Conservation (phyloP, 2,113 vertebrate genomes). For the Gadus chalcogrammus region DNA sequence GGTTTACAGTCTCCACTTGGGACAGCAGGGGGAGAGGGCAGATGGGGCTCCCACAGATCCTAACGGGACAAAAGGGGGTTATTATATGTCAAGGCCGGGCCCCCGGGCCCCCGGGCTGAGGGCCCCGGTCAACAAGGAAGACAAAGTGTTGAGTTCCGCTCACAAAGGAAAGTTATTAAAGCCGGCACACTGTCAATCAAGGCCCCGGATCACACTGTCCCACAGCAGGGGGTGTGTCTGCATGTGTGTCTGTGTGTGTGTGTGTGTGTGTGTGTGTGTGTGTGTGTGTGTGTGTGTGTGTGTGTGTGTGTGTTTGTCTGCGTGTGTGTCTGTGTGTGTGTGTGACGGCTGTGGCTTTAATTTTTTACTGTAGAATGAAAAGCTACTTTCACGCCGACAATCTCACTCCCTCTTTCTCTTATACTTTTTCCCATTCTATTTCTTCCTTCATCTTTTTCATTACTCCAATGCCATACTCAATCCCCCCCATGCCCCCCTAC, state of each 20-base stretch:
- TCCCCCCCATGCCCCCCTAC: constrained; percentile 22
- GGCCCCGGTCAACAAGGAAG: constrained; percentile 55
- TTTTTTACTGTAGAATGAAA: too few species aligned
- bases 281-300: too few species aligned
- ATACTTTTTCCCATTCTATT: constrained; percentile 10
- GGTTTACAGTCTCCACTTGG: constrained; percentile 12
- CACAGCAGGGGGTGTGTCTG: background rate
- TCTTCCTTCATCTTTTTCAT: background rate
- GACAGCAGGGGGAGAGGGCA: constrained; percentile 62
- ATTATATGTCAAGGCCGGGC: constrained; percentile 60
- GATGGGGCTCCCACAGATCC: constrained; percentile 62
- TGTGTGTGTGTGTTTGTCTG: too few species aligned
- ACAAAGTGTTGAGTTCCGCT: constrained; percentile 57
- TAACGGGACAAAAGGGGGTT: constrained; percentile 68
- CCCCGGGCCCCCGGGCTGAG: constrained; percentile 49
- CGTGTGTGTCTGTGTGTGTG: too few species aligned
- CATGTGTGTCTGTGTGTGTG: background rate
- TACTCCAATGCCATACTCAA: background rate
- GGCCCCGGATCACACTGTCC: background rate
- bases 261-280: too few species aligned
- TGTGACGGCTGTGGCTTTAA: background rate
- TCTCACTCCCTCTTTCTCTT: background rate
- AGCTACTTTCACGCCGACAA: too few species aligned
- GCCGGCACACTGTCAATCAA: constrained; percentile 70
- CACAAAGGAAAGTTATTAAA: constrained; percentile 71